Base-by-base conservation (phyloP, 2,113 vertebrate species). In the Trogon surrucura region DNA sequence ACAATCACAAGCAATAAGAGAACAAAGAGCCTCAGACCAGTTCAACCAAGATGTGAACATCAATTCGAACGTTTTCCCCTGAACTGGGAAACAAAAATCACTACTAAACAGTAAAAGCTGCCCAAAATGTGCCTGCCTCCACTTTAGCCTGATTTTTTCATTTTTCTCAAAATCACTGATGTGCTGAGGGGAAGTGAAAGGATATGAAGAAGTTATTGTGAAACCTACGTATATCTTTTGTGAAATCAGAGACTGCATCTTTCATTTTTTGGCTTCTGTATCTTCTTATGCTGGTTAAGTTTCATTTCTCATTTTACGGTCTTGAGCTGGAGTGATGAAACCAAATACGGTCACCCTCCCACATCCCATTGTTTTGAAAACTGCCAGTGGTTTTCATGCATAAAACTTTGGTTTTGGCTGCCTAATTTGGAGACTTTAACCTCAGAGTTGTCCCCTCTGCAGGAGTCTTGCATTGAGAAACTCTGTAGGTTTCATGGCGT, bases 21-120 rank as follows among this genome's bases (percentile, higher is more conserved):
- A 96, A 95, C 80, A 93, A 88, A 64, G 60, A 91, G 61, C 73
- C 79, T 77, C 82, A 45, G 91, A 93, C 54, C 93, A 93, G 73
- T 26, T 64, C 29, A 47, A 22, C 61, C 0, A 11, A 80, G 74
- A 82, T 61, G 82, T 66, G 21, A 80, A 81, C 34, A 93, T 73
- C 81, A 77, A 17, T 44, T 32, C 75, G 53, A 79, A 41, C 30
- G 27, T 79, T 61, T 36, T 18, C 26, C 41, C 62, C 79, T 44
- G 30, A 74, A 53, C 26, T 47, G 47, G 34, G 57, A 78, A 70
- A 62, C 20, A 93, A 50, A 66, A 89, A 85, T 73, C 87, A 88
- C 83, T 48, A 21, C 67, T 64, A 85, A 86, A 45, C 61, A 72
- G 64, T 10, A 78, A 80, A 88, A 81, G 5, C 41, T 51, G 66